These are phyloP conservation scores for Liasis olivaceus DNA, from an alignment of 2,797 vertebrate species.

Conservation along the genomic window DNA sequence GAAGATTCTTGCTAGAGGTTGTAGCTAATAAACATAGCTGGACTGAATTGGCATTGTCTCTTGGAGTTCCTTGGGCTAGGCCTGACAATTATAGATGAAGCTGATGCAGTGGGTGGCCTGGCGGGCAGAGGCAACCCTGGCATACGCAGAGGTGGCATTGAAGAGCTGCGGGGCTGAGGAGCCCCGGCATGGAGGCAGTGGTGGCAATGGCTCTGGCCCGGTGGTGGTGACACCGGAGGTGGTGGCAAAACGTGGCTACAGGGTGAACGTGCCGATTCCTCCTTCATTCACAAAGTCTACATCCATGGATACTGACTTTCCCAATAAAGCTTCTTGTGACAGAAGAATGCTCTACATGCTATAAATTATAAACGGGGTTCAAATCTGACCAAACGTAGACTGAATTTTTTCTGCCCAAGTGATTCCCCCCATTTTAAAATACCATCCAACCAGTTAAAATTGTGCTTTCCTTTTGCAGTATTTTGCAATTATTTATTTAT, in stretches of 20 bases:
- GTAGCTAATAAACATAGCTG: too few species aligned
- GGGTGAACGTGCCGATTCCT: slow-evolving; percentile 59
- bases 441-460: too few species aligned
- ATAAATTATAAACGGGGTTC: not conserved
- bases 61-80: too few species aligned
- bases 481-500: too few species aligned
- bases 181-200: slow-evolving; percentile 72
- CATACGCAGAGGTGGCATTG: slow-evolving; percentile 73
- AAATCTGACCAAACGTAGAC: too few species aligned
- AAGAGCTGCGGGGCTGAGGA: slow-evolving; percentile 66
- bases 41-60: too few species aligned
- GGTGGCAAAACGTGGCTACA: slow-evolving; percentile 37
- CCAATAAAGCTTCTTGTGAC: slow-evolving; percentile 42
- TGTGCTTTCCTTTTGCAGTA: too few species aligned
- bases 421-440: too few species aligned
- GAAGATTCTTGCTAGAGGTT: too few species aligned
- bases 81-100: slow-evolving; percentile 44
- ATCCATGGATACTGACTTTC: slow-evolving; percentile 51
- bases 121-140: slow-evolving; percentile 74
- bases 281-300: slow-evolving; percentile 38
- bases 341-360: slow-evolving; percentile 59
- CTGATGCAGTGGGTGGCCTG: slow-evolving; percentile 78
- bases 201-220: too few species aligned
- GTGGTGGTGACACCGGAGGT: slow-evolving; percentile 47
- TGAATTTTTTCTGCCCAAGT: too few species aligned